Evolutionary conservation across 2,113 vertebrate species (phyloP).

Genomic region (Daphoenositta chrysoptera): DNA sequence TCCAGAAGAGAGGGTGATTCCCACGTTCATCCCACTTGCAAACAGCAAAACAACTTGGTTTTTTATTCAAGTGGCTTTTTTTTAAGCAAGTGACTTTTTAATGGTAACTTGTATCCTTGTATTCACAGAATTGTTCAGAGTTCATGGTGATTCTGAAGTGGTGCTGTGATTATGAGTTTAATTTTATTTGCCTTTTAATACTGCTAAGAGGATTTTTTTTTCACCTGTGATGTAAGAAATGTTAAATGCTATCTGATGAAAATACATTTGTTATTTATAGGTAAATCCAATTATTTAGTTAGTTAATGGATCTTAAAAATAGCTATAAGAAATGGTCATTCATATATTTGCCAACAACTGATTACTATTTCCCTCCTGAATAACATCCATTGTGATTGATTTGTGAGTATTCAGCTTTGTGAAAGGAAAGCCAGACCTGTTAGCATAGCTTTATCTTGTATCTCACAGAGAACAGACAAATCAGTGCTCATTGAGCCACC

Average conservation of each 20-base stretch:
- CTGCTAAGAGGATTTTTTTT: conserved; percentile 52
- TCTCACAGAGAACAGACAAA: neutral
- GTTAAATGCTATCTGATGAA: conserved; percentile 13
- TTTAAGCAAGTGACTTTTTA: neutral
- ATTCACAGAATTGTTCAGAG: neutral
- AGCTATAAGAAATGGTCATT: neutral
- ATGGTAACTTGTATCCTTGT: neutral
- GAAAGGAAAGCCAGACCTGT: neutral
- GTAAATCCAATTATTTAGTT: conserved; percentile 56
- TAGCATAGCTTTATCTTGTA: neutral
- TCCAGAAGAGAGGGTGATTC: neutral
- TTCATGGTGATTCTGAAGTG: neutral
- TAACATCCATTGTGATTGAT: neutral
- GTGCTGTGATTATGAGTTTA: neutral
- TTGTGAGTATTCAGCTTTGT: neutral
- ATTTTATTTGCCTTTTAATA: conserved; percentile 37
- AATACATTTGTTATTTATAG: conserved; percentile 57
- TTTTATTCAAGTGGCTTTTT: conserved; percentile 7
- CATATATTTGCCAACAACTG: neutral
- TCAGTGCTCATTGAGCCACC: conserved; percentile 22
- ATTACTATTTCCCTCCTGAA: neutral
- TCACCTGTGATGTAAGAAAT: conserved; percentile 49
- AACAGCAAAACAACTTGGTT: neutral
- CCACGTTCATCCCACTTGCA: neutral
- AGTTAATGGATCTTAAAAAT: conserved; percentile 26